Percentiles rank a stretch among this genome's conserved stretches.
phyloP scores from a whole-genome alignment of 2,797 vertebrate species.

The Spinus pinus region DNA sequence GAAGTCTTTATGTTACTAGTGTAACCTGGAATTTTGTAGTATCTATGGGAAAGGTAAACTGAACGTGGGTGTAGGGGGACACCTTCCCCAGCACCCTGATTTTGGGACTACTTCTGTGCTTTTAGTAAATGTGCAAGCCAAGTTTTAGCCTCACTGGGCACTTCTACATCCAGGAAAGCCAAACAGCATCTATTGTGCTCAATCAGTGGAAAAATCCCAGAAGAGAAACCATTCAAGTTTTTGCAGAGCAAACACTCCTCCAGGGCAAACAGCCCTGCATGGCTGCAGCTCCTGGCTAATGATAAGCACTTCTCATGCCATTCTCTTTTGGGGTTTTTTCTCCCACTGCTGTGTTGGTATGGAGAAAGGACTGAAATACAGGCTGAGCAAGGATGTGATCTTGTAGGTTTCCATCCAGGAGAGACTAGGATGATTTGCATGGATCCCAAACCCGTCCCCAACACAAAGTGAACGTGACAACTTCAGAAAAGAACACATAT shows the following conservation, averaged over 20 bases:
- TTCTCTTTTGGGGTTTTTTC: not conserved
- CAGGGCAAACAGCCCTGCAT: accelerated
- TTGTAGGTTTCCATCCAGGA: not conserved
- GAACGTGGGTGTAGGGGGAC: accelerated
- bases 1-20: not conserved
- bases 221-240: accelerated
- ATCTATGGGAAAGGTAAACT: not conserved
- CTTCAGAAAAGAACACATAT: not conserved
- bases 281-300: not conserved
- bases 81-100: not conserved
- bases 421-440: not conserved
- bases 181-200: not conserved
- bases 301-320: not conserved
- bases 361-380: not conserved
- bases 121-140: not conserved
- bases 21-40: not conserved
- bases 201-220: not conserved
- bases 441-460: accelerated
- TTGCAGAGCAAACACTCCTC: not conserved
- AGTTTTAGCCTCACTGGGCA: not conserved
- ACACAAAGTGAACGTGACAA: not conserved
- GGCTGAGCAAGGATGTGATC: not conserved
- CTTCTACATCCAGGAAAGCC: not conserved
- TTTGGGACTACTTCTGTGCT: not conserved
- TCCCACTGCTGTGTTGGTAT: not conserved